These are phyloP conservation scores for Mirounga angustirostris DNA, from an alignment of 2,113 vertebrate genomes.

Conservation along the genomic window DNA sequence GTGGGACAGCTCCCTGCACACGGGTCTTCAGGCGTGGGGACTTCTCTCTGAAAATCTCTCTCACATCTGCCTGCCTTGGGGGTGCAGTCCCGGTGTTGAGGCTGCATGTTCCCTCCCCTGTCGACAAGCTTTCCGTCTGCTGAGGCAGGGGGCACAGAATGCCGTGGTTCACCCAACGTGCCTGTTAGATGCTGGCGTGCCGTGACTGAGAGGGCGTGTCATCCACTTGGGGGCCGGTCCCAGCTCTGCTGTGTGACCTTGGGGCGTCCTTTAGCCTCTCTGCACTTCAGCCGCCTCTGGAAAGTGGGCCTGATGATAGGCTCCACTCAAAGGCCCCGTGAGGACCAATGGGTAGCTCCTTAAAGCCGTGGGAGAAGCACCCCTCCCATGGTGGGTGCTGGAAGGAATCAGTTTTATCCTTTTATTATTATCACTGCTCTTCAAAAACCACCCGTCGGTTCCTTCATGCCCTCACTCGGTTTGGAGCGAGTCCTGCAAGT, in stretches of 20 bases:
- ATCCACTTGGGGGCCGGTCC: rapidly evolving
- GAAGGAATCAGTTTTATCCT: rapidly evolving
- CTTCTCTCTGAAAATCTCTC: background rate
- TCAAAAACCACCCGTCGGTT: rapidly evolving
- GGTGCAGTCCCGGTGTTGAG: background rate
- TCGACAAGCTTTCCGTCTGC: background rate
- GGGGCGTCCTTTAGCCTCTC: background rate
- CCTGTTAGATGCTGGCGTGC: rapidly evolving
- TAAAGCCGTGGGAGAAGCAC: background rate
- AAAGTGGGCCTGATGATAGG: background rate
- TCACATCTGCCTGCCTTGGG: background rate
- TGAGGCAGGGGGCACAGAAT: background rate
- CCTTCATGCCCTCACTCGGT: too few relatives aligned
- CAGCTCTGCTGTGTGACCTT: background rate
- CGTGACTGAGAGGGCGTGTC: background rate
- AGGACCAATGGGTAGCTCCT: background rate
- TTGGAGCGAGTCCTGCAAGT: rapidly evolving
- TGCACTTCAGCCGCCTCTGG: background rate
- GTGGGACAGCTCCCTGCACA: background rate
- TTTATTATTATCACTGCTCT: background rate
- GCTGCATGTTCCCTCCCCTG: rapidly evolving
- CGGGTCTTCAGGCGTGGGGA: rapidly evolving
- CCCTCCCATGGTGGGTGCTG: rapidly evolving
- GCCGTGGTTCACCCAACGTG: rapidly evolving
- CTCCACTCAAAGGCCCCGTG: rapidly evolving